Evolutionary conservation across 2,797 vertebrate species (phyloP).

Genomic region (Aselliscus stoliczkanus): DNA sequence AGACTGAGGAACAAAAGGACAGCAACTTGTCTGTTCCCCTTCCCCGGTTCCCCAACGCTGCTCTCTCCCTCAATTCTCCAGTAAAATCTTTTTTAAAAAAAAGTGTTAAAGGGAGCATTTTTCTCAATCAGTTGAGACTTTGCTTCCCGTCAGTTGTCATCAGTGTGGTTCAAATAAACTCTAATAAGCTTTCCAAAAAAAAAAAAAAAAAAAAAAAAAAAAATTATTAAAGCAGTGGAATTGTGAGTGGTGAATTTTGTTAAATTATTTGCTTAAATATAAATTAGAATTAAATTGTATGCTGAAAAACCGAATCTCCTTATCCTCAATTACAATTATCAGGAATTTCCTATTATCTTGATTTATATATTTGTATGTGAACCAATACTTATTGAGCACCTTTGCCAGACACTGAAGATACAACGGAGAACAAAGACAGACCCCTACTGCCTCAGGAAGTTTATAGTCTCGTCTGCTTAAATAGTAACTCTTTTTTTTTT

Average conservation of each 20-base stretch:
- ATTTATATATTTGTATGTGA: not conserved
- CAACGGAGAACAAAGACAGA: not conserved
- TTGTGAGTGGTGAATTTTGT: not conserved
- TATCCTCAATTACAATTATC: not conserved
- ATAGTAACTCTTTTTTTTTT: not conserved
- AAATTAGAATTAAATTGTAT: not conserved
- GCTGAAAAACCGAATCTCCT: not conserved
- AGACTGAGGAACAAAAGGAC: too few species aligned
- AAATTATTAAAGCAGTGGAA: not conserved
- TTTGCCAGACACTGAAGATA: not conserved
- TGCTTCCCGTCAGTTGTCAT: too few species aligned
- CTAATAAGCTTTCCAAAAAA: too few species aligned
- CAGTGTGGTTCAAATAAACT: too few species aligned
- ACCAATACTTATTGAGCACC: not conserved
- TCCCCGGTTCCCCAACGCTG: too few species aligned
- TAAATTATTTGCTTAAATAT: not conserved
- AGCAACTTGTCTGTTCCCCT: too few species aligned
- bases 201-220: too few species aligned
- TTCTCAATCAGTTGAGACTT: too few species aligned
- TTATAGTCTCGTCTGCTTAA: not conserved
- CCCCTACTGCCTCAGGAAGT: not conserved
- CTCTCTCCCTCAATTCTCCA: too few species aligned
- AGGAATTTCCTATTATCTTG: not conserved
- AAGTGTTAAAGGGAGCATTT: not conserved
- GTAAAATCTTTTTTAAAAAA: too few species aligned